Conservation (phyloP, 2,888 invertebrate genomes). For the Thelaira solivaga region DNA sequence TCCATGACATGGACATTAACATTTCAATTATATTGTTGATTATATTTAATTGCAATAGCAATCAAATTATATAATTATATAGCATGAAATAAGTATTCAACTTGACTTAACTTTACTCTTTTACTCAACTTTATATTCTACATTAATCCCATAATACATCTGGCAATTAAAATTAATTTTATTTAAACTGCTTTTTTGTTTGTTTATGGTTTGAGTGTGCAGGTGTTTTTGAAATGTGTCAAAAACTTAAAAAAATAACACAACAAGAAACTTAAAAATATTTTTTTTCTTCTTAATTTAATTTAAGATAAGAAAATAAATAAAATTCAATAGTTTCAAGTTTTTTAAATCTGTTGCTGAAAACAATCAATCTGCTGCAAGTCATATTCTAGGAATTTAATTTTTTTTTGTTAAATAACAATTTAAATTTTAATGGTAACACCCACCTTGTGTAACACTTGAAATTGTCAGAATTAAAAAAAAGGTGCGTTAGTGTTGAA, state of each 20-base stretch:
- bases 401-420: too few relatives aligned
- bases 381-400: constrained; percentile 28
- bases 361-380: constrained; percentile 21
- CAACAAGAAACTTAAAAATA: background rate
- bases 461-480: constrained; percentile 10
- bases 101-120: background rate
- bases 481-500: too few relatives aligned
- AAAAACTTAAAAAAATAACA: background rate
- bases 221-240: constrained; percentile 56
- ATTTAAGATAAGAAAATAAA: constrained; percentile 14
- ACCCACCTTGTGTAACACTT: constrained; percentile 26
- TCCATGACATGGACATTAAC: constrained; percentile 57
- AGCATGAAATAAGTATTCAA: background rate
- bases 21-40: constrained; percentile 55
- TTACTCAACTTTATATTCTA: background rate
- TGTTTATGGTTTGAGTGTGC: constrained; percentile 18
- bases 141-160: background rate
- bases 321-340: background rate
- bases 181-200: background rate
- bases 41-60: constrained; percentile 52
- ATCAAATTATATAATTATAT: constrained; percentile 51
- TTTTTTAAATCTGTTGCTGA: background rate
- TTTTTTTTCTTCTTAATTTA: background rate
- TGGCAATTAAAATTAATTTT: constrained; percentile 11
- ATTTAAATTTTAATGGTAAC: background rate